Evolutionary conservation across 2,797 vertebrate genomes (phyloP).

Genomic region (Diglossa cyanea): DNA sequence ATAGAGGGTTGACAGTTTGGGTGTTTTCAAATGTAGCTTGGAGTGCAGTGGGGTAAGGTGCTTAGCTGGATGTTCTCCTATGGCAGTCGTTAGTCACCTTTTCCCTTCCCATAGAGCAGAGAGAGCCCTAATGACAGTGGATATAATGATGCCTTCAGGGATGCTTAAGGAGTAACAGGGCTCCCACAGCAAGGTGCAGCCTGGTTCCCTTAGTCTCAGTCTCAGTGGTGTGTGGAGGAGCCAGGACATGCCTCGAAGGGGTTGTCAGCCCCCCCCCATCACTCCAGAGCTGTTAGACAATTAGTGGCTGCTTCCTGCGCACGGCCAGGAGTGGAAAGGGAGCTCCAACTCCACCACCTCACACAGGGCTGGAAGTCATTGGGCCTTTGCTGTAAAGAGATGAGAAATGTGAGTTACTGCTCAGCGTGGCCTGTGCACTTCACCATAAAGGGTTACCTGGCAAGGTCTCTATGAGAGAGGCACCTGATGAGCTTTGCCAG

Average conservation of each 20-base stretch:
- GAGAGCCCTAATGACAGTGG: conserved; percentile 28
- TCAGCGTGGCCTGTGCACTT: not conserved
- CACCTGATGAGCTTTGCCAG: not conserved
- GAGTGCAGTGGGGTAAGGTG: not conserved
- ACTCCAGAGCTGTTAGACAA: not conserved
- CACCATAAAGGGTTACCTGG: not conserved
- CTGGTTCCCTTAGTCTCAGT: not conserved
- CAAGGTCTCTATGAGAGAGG: not conserved
- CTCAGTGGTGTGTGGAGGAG: not conserved
- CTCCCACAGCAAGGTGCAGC: conserved; percentile 4
- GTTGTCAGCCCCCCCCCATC: not conserved
- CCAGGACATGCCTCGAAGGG: conserved; percentile 15
- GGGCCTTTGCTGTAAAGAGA: not conserved
- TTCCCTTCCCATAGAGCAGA: not conserved
- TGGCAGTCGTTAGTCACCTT: conserved; percentile 36
- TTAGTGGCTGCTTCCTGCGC: not conserved
- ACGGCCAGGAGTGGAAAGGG: not conserved
- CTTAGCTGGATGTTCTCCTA: not conserved
- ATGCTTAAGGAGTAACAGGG: conserved; percentile 39
- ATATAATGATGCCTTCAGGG: conserved; percentile 66
- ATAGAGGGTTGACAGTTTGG: conserved; percentile 27
- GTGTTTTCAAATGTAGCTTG: not conserved
- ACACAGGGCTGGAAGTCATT: not conserved
- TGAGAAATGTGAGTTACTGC: not conserved
- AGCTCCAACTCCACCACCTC: not conserved